Evolutionary conservation across 1,140 invertebrate species (phyloP), one percentile per base, ranked within the genome.

Genomic region (Periplaneta americana): DNA sequence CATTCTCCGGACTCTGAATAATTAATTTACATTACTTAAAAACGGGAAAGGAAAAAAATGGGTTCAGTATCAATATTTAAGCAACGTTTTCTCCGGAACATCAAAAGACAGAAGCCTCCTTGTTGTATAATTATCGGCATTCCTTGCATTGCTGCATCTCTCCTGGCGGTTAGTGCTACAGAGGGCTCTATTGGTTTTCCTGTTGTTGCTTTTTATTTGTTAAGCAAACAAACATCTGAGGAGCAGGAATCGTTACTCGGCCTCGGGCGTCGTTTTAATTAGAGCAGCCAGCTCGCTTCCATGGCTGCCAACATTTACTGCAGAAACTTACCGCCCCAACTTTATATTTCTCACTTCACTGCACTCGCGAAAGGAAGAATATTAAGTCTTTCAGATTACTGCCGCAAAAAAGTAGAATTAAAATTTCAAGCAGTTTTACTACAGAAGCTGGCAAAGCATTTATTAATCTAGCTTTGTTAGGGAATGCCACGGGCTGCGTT

Each of bases 151-250:
- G n/a, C 35, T 78, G 77, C 36, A 78, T 33, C 48, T 66, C 28
- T 66, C 48, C 75, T 37, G 75, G 75, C 17, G 35, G 35, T 34
- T 34, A 37, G 75, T 18, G 11, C 36, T 28, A 34, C 35, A 37
- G 39, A 78, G 39, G 22, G 77, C 39, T 15, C 77, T 78, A 78
- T 78, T 78, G 77, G 77, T 78, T 78, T 39, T 37, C 75, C 28
- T 48, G 48, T 66, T 66, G 48, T 48, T 78, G 33, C 13, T 78
- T 77, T 78, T 78, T 78, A 78, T 78, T 78, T 78, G 77, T 78
- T 78, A 78, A 78, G 77, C 77, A 78, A 78, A 78, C 77, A 78
- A 78, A 78, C 77, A 78, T 78, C 77, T 78, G 77, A 78, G 36
- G 77, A 78, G 77, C 77, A 34, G 48, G 77, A 78, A 78, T 78